These are phyloP conservation scores for Cassiopea andromeda DNA, from an alignment of 30 jellyfish, hydroid and myxozoan genomes.

Conservation along the genomic window DNA sequence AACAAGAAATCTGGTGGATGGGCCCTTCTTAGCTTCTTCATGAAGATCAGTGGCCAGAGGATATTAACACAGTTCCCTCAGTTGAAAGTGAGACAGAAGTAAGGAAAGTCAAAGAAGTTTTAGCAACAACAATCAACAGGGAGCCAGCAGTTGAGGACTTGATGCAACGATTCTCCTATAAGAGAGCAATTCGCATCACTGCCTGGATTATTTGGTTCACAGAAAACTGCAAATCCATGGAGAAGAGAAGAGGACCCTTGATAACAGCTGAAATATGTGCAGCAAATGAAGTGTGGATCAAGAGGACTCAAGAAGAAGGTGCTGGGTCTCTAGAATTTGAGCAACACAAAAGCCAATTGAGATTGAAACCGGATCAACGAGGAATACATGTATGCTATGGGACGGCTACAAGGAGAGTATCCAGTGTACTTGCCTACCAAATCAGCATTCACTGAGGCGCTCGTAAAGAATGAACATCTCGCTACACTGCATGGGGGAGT, in stretches of 20 bases:
- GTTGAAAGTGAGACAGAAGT: conserved; percentile 8
- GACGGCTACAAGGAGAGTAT: conserved; percentile 43
- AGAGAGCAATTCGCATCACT: conserved; percentile 43
- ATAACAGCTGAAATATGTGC: conserved; percentile 47
- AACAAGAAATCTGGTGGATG: conserved; percentile 18
- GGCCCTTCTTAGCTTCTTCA: conserved; percentile 47
- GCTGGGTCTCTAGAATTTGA: conserved; percentile 4
- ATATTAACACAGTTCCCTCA: conserved; percentile 31
- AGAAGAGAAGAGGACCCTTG: conserved; percentile 57
- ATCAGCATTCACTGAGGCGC: conserved; percentile 35
- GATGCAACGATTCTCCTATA: conserved; percentile 20
- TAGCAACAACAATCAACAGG: no score
- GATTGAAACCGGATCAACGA: conserved; percentile 4
- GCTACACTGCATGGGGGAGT: conserved; percentile 47
- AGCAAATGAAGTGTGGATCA: conserved; percentile 19
- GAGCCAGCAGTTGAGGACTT: not conserved
- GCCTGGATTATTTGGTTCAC: conserved; percentile 66
- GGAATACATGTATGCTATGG: conserved; percentile 32
- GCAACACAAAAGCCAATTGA: not conserved
- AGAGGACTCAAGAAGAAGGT: conserved; percentile 35
- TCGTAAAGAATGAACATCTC: conserved; percentile 37
- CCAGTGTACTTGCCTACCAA: conserved; percentile 16
- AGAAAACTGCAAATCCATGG: conserved; percentile 27
- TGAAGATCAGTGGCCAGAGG: no score
- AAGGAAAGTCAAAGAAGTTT: no score